Base-by-base conservation (phyloP, 1,140 invertebrate genomes). In the Drosophila mojavensis region DNA sequence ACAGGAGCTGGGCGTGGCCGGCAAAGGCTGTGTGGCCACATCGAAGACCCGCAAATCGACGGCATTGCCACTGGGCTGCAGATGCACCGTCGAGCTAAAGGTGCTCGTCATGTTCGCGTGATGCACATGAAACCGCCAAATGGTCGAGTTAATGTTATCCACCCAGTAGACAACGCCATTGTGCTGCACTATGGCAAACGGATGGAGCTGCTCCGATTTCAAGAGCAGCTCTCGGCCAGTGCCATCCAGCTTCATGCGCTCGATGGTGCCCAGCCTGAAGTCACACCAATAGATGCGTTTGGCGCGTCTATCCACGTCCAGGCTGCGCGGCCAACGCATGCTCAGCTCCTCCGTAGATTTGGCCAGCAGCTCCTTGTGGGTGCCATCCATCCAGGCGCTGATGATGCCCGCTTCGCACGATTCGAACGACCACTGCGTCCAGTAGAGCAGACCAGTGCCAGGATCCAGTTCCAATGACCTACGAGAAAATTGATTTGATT, bases 311-410 rank as follows among this genome's bases (percentile, higher is more conserved):
- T 99, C 97, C 41, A 99, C 95, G 4, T 97, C 95, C 13, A 99
- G 93, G 13, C 97, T 97, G 93, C 96, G 97, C 2, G 98, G 98
- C 96, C 97, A 98, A 48, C 94, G 93, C 68, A 98, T 94, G 0
- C 66, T 61, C 64, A 68, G 64, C 4, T 69, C 67, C 0, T 45
- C 75, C 5, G 94, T 93, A 3, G 93, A 91, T 39, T 92, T 93
- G 0, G 95, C 80, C 45, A 96, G 92, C 33, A 91, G 65, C 60
- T 91, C 91, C 13, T 94, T 93, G 51, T 94, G 92, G 1, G 94
- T 94, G 7, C 97, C 97, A 93, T 98, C 97, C 96, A 98, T 97
- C 77, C 95, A 94, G 26, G 94, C 93, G 78, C 96, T 95, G 70
- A 98, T 97, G 48, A 90, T 92, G 6, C 92, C 93, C 4, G 85